Evolutionary conservation across 2,113 vertebrate species (phyloP).

Genomic region (Tragelaphus buxtoni): DNA sequence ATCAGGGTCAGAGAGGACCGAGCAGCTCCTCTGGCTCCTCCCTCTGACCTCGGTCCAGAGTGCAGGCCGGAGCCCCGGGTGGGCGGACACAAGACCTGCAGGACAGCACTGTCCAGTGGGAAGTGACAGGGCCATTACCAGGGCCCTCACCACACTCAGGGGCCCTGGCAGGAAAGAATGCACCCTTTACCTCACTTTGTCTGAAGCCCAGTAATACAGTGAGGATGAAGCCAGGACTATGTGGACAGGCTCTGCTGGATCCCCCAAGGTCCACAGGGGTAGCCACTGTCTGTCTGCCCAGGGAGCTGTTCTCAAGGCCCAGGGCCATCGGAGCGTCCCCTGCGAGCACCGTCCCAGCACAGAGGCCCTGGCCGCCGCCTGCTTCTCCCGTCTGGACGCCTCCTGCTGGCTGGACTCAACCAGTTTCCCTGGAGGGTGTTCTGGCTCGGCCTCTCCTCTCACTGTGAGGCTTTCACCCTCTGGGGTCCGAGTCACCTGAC

Average conservation of each 20-base stretch:
- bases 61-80: fast-evolving
- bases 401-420: background rate
- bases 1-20: background rate
- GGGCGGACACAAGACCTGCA: background rate
- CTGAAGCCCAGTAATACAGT: background rate
- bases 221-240: background rate
- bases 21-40: background rate
- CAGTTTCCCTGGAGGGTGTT: background rate
- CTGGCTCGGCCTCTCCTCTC: background rate
- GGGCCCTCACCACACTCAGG: background rate
- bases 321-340: background rate
- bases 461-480: slow-evolving; percentile 25
- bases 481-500: slow-evolving; percentile 15
- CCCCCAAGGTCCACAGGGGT: background rate
- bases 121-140: background rate
- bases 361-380: fast-evolving
- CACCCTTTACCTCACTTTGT: background rate
- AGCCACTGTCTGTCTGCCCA: background rate
- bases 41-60: background rate
- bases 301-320: background rate
- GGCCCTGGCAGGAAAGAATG: background rate
- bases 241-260: background rate
- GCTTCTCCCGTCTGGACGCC: background rate
- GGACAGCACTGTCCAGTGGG: background rate
- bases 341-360: background rate